Conservation (phyloP, 2,888 invertebrate species). For the Melinaea menophilus region DNA sequence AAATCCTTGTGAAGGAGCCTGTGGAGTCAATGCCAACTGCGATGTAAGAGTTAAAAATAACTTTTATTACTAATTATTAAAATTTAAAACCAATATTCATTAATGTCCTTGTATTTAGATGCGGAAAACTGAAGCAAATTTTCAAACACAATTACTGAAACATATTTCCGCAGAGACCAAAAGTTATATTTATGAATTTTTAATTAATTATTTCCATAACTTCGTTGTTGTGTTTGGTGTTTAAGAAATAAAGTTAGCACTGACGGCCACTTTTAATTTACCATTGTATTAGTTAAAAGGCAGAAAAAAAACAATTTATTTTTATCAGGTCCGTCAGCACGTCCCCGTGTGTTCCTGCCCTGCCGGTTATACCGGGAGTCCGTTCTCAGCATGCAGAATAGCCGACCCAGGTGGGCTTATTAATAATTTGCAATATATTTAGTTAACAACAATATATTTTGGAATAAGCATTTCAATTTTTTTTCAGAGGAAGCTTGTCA, state of each 20-base stretch:
- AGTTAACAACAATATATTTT: conserved; percentile 3
- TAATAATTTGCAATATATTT: conserved; percentile 1
- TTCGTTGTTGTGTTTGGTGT: no score
- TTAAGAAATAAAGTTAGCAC: no score
- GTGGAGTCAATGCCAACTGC: conserved; percentile 87
- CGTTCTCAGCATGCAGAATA: conserved; percentile 83
- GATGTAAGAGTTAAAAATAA: conserved; percentile 68
- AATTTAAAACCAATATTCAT: no score
- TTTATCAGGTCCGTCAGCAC: conserved; percentile 80
- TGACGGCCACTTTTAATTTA: no score
- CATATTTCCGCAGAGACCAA: no score
- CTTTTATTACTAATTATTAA: not conserved
- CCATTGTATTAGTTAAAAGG: no score
- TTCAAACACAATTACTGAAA: no score
- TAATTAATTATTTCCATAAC: no score
- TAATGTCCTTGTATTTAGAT: no score
- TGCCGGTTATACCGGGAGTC: conserved; percentile 87
- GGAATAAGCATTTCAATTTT: not conserved
- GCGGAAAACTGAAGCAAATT: no score
- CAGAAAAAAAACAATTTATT: no score
- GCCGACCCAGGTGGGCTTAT: conserved; percentile 82
- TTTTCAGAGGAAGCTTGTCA: conserved; percentile 87
- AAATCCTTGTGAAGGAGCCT: conserved; percentile 86
- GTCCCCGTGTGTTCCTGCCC: conserved; percentile 89
- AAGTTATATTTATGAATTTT: no score